Evolutionary conservation across 1,140 invertebrate genomes (phyloP).

Genomic region (Drosophila kurseongensis): DNA sequence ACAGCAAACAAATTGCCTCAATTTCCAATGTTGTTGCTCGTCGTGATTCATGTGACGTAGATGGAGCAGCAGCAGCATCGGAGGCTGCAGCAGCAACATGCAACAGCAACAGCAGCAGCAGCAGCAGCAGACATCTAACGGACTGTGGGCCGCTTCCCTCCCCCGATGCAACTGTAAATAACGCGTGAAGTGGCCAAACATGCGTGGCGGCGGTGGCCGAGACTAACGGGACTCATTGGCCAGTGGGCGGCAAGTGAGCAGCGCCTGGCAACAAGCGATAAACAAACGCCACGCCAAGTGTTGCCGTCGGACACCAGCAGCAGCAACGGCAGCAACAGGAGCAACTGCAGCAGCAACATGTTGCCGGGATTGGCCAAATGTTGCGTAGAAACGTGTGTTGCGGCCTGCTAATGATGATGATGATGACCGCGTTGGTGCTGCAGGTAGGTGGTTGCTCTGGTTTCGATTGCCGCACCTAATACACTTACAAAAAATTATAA

Average conservation of each 20-base stretch:
- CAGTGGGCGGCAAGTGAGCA: conserved; percentile 75
- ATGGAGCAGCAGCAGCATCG: conserved; percentile 52
- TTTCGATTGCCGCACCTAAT: conserved; percentile 18
- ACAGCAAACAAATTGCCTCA: conserved; percentile 84
- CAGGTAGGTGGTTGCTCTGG: conserved; percentile 43
- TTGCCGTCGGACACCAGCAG: conserved; percentile 68
- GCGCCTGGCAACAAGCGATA: conserved; percentile 81
- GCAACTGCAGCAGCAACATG: conserved; percentile 60
- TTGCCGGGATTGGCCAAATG: conserved; percentile 50
- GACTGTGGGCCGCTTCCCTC: conserved; percentile 60
- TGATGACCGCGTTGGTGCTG: conserved; percentile 41
- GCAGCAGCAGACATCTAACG: conserved; percentile 70
- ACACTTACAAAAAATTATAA: conserved; percentile 4
- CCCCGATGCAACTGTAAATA: conserved; percentile 75
- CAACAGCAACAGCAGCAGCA: conserved; percentile 48
- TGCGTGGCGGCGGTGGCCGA: conserved; percentile 75
- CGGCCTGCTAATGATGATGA: conserved; percentile 62
- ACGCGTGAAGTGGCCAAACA: conserved; percentile 80
- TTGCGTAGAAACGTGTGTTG: conserved; percentile 61
- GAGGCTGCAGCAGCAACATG: conserved; percentile 49
- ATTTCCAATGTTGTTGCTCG: conserved; percentile 80
- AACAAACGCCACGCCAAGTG: conserved; percentile 77
- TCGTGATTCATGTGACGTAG: conserved; percentile 81
- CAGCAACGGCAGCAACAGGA: conserved; percentile 5
- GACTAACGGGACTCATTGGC: conserved; percentile 65